Evolutionary conservation across 2,797 vertebrate species (phyloP).

Genomic region (Erithacus rubecula): DNA sequence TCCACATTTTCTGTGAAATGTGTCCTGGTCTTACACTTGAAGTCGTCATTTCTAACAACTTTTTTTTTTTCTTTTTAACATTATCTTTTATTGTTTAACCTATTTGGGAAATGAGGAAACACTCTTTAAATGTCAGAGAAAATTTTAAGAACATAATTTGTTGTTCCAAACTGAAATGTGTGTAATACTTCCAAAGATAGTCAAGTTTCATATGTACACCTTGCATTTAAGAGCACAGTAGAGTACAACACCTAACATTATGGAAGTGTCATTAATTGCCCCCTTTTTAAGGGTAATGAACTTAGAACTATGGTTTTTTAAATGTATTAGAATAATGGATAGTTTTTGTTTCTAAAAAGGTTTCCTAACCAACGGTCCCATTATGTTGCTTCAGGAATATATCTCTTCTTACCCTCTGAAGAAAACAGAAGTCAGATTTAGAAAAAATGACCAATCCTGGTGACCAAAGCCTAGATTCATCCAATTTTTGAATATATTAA

Average conservation of each 20-base stretch:
- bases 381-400: neutral
- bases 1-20: constrained; percentile 51
- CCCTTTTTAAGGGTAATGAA: neutral
- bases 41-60: constrained; percentile 21
- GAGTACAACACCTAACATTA: neutral
- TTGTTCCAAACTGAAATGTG: neutral
- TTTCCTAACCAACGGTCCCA: neutral
- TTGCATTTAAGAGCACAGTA: neutral
- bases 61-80: constrained; percentile 30
- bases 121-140: constrained; percentile 27
- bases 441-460: neutral
- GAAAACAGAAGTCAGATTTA: neutral
- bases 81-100: constrained; percentile 31
- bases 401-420: neutral
- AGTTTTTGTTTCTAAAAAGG: constrained; percentile 3
- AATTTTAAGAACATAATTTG: constrained; percentile 31
- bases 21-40: constrained; percentile 4
- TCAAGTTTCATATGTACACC: neutral
- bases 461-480: neutral
- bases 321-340: neutral
- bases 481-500: neutral
- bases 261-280: neutral
- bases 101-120: constrained; percentile 21
- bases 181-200: constrained; percentile 21
- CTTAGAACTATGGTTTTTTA: neutral